These are phyloP conservation scores for Zingel zingel DNA, from an alignment of 2,113 vertebrate species.

Conservation along the genomic window DNA sequence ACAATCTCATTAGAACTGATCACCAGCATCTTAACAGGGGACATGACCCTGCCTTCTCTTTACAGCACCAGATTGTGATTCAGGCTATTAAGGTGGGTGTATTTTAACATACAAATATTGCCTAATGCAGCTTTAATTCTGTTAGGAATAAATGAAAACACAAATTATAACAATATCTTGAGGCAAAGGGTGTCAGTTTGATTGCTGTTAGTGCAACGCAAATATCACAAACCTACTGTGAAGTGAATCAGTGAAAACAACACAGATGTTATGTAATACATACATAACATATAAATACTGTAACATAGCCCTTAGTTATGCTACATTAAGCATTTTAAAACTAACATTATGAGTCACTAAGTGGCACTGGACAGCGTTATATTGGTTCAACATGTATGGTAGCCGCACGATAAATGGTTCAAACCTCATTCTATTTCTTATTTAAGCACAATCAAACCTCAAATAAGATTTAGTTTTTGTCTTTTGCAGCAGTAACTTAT, in stretches of 20 bases:
- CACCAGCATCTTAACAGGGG: conserved; percentile 9
- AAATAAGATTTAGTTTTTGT: neutral
- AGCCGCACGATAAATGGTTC: neutral
- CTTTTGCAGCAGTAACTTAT: neutral
- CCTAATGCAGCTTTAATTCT: conserved; percentile 48
- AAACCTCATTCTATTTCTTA: neutral
- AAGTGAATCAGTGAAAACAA: conserved; percentile 2
- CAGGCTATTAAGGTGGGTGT: conserved; percentile 2
- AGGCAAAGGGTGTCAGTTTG: conserved; percentile 19
- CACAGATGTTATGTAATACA: neutral
- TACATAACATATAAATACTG: neutral
- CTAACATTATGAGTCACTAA: neutral
- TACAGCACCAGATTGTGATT: conserved; percentile 30
- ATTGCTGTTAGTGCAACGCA: conserved; percentile 24
- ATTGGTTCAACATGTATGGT: neutral
- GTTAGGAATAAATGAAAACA: conserved; percentile 59
- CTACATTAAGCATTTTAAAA: conserved; percentile 7
- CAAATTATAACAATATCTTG: conserved; percentile 35
- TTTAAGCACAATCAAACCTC: neutral
- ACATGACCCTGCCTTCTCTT: neutral
- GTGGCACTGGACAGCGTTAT: neutral
- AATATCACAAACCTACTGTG: neutral
- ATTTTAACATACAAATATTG: conserved; percentile 23
- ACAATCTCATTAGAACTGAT: conserved; percentile 36
- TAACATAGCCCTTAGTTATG: neutral